phyloP scores from a whole-genome alignment of 2,113 vertebrate species.

The Diphyllodes magnificus region DNA sequence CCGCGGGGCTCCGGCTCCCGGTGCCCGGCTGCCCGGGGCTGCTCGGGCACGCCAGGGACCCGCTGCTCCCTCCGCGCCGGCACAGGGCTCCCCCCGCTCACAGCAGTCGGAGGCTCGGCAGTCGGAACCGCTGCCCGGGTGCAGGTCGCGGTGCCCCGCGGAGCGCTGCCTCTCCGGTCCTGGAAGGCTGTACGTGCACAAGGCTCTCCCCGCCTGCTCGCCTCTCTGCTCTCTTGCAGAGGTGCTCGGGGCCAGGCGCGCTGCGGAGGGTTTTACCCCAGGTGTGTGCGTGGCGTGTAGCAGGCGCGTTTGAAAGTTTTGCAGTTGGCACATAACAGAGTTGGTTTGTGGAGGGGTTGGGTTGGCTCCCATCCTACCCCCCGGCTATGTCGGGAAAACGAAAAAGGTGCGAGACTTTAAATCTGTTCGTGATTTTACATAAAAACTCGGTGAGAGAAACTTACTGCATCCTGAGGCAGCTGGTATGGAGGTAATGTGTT shows the following conservation, averaged over 20 bases:
- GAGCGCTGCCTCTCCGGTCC: not conserved
- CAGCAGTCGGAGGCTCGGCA: rapidly evolving
- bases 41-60: not conserved
- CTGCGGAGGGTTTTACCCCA: rapidly evolving
- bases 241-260: not conserved
- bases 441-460: not conserved
- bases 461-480: not conserved
- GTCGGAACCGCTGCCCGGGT: not conserved
- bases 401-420: not conserved
- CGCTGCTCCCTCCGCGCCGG: not conserved
- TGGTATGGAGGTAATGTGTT: rapidly evolving
- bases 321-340: rapidly evolving
- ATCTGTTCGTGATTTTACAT: not conserved
- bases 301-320: not conserved
- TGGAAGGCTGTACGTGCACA: rapidly evolving
- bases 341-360: not conserved
- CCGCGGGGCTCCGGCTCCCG: not conserved
- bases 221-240: not conserved
- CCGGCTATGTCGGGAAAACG: rapidly evolving
- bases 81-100: rapidly evolving
- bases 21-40: not conserved
- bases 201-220: not conserved
- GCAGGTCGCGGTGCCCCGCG: not conserved
- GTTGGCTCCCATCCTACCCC: not conserved
- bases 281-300: not conserved